phyloP scores from a whole-genome alignment of 2,797 vertebrate species.

The Podarcis siculus region DNA sequence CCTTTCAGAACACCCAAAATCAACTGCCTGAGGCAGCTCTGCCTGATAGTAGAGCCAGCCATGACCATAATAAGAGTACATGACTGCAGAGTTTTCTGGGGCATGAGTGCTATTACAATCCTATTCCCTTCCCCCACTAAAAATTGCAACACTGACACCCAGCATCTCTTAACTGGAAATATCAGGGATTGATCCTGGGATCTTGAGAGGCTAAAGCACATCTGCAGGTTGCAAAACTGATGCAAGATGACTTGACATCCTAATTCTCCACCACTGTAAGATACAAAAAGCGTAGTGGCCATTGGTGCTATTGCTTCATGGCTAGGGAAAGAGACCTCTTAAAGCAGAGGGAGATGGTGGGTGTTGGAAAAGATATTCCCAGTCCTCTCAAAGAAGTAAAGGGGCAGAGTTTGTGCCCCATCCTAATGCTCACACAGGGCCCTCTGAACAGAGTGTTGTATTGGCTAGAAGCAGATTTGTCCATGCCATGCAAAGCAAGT shows the following conservation, averaged over 20 bases:
- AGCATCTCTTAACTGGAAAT: background rate
- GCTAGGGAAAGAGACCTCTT: background rate
- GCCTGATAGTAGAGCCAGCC: too few relatives aligned
- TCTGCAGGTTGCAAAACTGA: background rate
- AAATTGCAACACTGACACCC: too few relatives aligned
- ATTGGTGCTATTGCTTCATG: background rate
- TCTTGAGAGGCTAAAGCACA: background rate
- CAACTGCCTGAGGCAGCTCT: too few relatives aligned
- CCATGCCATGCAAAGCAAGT: background rate
- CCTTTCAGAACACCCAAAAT: too few relatives aligned
- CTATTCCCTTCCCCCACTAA: too few relatives aligned
- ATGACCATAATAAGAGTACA: too few relatives aligned
- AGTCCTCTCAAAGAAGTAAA: background rate
- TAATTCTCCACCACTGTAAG: background rate
- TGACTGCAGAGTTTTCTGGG: too few relatives aligned
- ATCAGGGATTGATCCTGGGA: background rate
- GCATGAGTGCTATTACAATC: too few relatives aligned
- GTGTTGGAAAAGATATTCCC: too few relatives aligned
- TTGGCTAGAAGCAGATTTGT: background rate
- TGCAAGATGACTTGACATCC: background rate
- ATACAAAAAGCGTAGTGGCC: background rate
- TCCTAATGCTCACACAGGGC: background rate
- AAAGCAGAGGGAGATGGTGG: background rate
- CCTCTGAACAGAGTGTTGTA: background rate
- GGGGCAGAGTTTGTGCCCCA: background rate